Conservation (phyloP, 2,113 vertebrate genomes). For the Orcinus orca region DNA sequence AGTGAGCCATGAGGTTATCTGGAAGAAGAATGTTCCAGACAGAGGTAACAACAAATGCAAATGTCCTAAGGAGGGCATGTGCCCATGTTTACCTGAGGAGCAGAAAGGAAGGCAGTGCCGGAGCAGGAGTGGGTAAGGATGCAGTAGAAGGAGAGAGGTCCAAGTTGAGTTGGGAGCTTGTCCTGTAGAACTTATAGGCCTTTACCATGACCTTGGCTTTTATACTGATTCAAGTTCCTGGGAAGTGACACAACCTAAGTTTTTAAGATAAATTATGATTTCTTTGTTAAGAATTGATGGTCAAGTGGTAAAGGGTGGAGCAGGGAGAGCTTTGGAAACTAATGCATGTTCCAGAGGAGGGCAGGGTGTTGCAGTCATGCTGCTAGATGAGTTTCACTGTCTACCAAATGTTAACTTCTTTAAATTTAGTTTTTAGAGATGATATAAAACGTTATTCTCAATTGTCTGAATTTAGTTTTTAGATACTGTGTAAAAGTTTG, state of each 20-base stretch:
- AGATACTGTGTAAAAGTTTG: neutral
- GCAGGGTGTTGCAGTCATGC: neutral
- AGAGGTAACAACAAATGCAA: neutral
- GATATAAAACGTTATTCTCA: neutral
- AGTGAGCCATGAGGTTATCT: no score
- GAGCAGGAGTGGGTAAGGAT: fast-evolving
- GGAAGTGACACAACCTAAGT: neutral
- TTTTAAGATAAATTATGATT: neutral
- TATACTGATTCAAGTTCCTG: neutral
- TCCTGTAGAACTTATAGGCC: fast-evolving
- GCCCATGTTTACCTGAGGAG: neutral
- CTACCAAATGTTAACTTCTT: neutral
- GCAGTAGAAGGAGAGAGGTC: neutral
- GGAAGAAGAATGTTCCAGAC: neutral
- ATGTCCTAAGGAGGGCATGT: neutral
- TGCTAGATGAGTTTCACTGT: neutral
- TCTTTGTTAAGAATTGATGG: neutral
- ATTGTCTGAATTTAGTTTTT: neutral
- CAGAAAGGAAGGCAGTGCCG: neutral
- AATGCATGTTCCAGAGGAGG: neutral
- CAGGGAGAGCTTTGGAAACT: neutral
- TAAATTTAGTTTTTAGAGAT: neutral
- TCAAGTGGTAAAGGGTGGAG: neutral
- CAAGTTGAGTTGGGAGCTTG: no score
- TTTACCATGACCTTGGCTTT: neutral